Evolutionary conservation across 2,888 invertebrate genomes (phyloP).

Genomic region (Daptonema setosum): DNA sequence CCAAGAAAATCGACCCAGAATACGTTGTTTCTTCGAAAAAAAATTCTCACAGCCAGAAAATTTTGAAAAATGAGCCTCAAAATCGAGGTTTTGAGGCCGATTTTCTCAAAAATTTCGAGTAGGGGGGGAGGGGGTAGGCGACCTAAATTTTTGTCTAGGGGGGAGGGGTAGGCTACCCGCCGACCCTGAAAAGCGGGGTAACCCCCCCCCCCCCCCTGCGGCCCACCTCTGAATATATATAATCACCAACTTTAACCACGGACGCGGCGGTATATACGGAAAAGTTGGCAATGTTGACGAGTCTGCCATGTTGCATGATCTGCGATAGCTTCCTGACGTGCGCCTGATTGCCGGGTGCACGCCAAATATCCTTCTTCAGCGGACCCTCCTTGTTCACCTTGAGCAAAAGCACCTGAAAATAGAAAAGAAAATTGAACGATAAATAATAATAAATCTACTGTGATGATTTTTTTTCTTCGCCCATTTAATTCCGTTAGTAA

Average conservation of each 20-base stretch:
- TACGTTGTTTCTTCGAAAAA: too few species aligned
- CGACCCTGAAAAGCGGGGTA: too few species aligned
- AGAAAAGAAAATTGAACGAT: conserved; percentile 3
- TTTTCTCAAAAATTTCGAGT: too few species aligned
- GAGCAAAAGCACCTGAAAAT: conserved; percentile 54
- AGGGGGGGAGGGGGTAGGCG: too few species aligned
- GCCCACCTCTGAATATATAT: too few species aligned
- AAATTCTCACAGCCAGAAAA: too few species aligned
- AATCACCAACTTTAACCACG: conserved; percentile 62
- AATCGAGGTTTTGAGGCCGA: too few species aligned
- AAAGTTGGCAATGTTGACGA: conserved; percentile 43
- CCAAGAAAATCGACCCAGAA: too few species aligned
- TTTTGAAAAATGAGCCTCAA: too few species aligned
- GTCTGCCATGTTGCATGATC: conserved; percentile 27
- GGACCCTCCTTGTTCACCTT: conserved; percentile 86
- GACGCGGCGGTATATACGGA: conserved; percentile 93
- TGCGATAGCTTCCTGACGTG: conserved; percentile 25
- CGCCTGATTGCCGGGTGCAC: conserved; percentile 74
- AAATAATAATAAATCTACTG: background rate
- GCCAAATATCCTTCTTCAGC: conserved; percentile 70
- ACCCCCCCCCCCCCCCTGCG: too few species aligned
- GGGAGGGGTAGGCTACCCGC: too few species aligned
- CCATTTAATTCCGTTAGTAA: background rate
- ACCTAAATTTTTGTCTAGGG: too few species aligned
- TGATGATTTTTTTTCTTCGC: background rate